These are phyloP conservation scores for Andrena hattorfiana DNA, from an alignment of 2,888 invertebrate species.

Conservation along the genomic window DNA sequence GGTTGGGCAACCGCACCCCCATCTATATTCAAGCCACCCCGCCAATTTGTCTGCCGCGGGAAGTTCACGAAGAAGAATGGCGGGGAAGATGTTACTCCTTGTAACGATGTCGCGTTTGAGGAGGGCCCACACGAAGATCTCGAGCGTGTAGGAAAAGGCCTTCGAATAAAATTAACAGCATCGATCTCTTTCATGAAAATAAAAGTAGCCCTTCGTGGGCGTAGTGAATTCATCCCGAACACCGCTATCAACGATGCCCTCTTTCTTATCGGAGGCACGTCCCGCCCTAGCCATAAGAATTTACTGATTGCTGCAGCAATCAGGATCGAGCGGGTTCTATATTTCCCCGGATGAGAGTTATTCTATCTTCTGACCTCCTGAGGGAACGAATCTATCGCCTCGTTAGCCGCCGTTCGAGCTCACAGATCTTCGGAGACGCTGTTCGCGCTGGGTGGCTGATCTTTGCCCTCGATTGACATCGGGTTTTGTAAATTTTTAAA, in stretches of 20 bases:
- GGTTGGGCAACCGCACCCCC: too few relatives aligned
- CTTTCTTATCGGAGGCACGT: conserved; percentile 38
- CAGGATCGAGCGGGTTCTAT: conserved; percentile 17
- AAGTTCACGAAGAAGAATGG: neutral
- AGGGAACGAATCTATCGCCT: conserved; percentile 6
- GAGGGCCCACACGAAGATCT: neutral
- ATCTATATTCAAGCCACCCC: neutral
- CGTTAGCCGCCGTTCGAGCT: neutral
- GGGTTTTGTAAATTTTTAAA: neutral
- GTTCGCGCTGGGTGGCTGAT: neutral
- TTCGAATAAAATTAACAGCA: conserved; percentile 20
- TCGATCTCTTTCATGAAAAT: conserved; percentile 5
- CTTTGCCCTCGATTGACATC: neutral
- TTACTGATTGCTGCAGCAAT: conserved; percentile 31
- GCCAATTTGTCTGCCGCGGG: neutral
- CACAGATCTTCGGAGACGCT: neutral
- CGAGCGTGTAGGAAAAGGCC: neutral
- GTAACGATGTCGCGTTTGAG: neutral
- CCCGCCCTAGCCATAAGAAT: conserved; percentile 20
- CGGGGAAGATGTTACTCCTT: neutral
- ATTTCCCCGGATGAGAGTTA: conserved; percentile 12
- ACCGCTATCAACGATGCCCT: conserved; percentile 23
- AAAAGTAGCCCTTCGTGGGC: neutral
- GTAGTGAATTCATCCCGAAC: conserved; percentile 7
- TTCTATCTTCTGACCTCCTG: neutral